These are phyloP conservation scores for Caenorhabditis sp. DNA, from an alignment of 2,888 invertebrate species.

Conservation along the genomic window DNA sequence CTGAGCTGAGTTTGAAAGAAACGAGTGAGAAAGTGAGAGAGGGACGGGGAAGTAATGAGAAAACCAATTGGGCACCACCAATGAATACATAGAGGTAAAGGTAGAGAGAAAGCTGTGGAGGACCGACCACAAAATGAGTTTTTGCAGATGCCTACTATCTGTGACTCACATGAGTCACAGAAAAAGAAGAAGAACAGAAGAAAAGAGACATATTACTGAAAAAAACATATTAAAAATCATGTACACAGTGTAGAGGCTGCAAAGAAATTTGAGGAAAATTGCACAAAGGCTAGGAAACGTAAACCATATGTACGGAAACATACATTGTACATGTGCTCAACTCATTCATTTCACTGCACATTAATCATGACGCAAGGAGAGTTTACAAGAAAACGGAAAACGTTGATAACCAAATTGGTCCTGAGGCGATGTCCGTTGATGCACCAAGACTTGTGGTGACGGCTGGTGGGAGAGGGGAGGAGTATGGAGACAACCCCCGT, in stretches of 20 bases:
- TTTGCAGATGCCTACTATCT: constrained; percentile 56
- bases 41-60: constrained; percentile 60
- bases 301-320: constrained; percentile 53
- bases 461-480: constrained; percentile 26
- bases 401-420: neutral
- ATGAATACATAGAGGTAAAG: constrained; percentile 43
- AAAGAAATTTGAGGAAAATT: constrained; percentile 23
- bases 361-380: constrained; percentile 36
- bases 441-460: constrained; percentile 46
- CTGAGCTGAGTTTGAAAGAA: neutral
- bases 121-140: constrained; percentile 60
- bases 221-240: constrained; percentile 54
- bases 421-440: neutral
- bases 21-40: constrained; percentile 17
- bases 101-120: neutral
- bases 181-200: too few species aligned
- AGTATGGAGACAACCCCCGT: constrained; percentile 28
- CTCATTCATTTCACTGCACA: constrained; percentile 56
- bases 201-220: constrained; percentile 25
- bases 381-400: constrained; percentile 10
- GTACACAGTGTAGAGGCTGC: constrained; percentile 39
- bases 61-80: constrained; percentile 51
- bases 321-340: constrained; percentile 59
- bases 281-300: constrained; percentile 32
- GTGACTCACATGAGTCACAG: constrained; percentile 40